Base-by-base conservation (phyloP, 2,888 invertebrate species). In the Timema cristinae region DNA sequence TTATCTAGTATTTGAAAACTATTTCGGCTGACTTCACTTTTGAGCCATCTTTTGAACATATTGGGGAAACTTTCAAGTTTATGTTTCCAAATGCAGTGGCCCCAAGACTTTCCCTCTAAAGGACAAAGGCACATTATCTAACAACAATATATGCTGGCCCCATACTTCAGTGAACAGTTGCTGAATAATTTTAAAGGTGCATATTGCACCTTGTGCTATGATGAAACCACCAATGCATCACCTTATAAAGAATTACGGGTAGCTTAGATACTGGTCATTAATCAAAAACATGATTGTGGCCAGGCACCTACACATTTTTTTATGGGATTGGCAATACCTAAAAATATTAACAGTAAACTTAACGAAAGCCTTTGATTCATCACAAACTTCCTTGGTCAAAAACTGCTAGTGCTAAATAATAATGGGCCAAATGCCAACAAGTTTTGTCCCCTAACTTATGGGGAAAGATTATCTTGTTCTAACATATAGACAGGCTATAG, bases 121-220 rank as follows among this genome's bases (percentile, higher is more conserved):
- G 56, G 16, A 56, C 56, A 56, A 56, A 56, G n/a, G 56, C 7
- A 15, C 7, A 2, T n/a, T 56, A 56, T 13, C n/a, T 56, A 56
- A 56, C 10, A 56, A 56, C 56, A 13, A 4, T n/a, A 13, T 56
- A 16, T 6, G 7, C 1, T 4, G 4, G 56, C 7, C 16, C 56
- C 56, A 56, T 13, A 56, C 56, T 56, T 56, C 56, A 56, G 13
- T n/a, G 16, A 56, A 56, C 56, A 56, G 16, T 56, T 56, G 6
- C 13, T 56, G 56, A 56, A 16, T 13, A 11, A 56, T 56, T 8
- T 56, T 56, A 16, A 56, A 5, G 56, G 56, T 7, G 6, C 7
- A 56, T 56, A 56, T 16, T 56, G 8, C 7, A 56, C 56, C 56
- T 56, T 56, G 16, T 56, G 56, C 56, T 56, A 56, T 56, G 56